Evolutionary conservation across 2,113 vertebrate genomes (phyloP).

Genomic region (Cairina moschata): DNA sequence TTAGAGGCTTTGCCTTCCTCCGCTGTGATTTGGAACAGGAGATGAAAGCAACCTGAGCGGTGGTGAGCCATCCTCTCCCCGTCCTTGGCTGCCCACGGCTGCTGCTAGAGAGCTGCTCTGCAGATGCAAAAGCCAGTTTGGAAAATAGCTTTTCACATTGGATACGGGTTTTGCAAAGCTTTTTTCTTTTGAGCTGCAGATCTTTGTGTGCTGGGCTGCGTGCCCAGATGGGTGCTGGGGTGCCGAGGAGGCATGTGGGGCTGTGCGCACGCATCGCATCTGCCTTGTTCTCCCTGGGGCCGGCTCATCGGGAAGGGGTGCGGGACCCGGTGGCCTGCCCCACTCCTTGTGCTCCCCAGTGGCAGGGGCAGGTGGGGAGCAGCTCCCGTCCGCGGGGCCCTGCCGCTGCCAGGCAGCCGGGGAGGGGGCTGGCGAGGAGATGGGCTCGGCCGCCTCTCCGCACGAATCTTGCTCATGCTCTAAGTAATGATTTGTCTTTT

Average conservation of each 20-base stretch:
- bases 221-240: neutral
- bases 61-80: neutral
- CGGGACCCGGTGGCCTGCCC: rapidly evolving
- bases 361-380: rapidly evolving
- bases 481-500: neutral
- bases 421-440: neutral
- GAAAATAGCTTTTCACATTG: neutral
- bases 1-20: neutral
- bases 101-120: neutral
- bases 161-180: neutral
- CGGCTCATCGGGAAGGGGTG: neutral
- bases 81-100: neutral
- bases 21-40: neutral
- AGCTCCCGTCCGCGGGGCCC: neutral
- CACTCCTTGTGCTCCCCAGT: rapidly evolving
- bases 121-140: neutral
- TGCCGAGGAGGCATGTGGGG: neutral
- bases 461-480: rapidly evolving
- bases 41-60: neutral
- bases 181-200: neutral
- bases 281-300: neutral
- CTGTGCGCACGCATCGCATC: rapidly evolving
- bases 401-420: rapidly evolving
- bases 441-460: neutral
- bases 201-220: neutral